These are phyloP conservation scores for Orthosia gothica DNA, from an alignment of 2,888 invertebrate genomes.

Conservation along the genomic window DNA sequence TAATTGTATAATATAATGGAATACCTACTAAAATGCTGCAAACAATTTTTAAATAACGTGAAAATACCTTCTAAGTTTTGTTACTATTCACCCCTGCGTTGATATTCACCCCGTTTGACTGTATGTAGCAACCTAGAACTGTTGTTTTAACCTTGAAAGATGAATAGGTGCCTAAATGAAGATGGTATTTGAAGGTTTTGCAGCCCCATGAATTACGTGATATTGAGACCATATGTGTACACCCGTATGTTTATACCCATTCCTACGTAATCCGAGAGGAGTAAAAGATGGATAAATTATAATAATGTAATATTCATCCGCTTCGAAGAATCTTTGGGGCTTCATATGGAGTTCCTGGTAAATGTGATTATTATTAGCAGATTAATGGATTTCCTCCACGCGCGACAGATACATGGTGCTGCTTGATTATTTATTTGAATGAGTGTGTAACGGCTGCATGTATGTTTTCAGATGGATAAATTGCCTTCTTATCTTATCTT, in stretches of 20 bases:
- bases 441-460: background rate
- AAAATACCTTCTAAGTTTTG: too few species aligned
- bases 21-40: too few species aligned
- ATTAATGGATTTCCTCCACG: conserved; percentile 18
- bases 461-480: background rate
- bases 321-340: conserved; percentile 14
- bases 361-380: conserved; percentile 38
- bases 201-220: background rate
- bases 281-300: conserved; percentile 27
- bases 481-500: background rate
- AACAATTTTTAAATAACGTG: too few species aligned
- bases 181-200: background rate
- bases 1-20: too few species aligned
- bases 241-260: background rate
- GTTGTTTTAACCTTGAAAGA: background rate
- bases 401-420: conserved; percentile 1
- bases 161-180: background rate
- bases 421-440: conserved; percentile 24
- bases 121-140: too few species aligned
- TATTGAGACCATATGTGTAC: background rate
- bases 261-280: background rate
- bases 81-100: too few species aligned
- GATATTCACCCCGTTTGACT: too few species aligned
- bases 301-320: conserved; percentile 48
- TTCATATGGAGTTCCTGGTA: conserved; percentile 14